Evolutionary conservation across 2,888 invertebrate species (phyloP).

Genomic region (Diarsia brunnea): DNA sequence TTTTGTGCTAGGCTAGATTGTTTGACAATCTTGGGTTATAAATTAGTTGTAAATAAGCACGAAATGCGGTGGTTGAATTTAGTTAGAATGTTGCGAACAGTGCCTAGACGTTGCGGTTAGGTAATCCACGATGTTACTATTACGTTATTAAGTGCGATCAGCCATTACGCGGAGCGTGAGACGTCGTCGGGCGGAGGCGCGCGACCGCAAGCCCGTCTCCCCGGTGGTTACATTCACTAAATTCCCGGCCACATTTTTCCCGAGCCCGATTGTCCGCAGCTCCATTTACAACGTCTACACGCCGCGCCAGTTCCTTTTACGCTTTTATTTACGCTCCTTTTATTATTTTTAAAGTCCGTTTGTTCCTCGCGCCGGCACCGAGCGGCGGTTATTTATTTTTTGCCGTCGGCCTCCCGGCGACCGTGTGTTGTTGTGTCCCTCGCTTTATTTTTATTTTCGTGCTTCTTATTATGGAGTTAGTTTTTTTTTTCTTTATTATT

Average conservation of each 20-base stretch:
- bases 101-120: conserved; percentile 74
- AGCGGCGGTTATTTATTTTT: conserved; percentile 89
- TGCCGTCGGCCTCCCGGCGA: conserved; percentile 90
- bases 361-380: conserved; percentile 90
- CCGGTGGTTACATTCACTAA: conserved; percentile 88
- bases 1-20: conserved; percentile 41
- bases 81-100: conserved; percentile 64
- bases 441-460: conserved; percentile 90
- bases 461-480: conserved; percentile 90
- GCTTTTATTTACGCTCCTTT: conserved; percentile 91
- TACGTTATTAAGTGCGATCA: conserved; percentile 86
- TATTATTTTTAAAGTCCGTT: conserved; percentile 91
- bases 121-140: conserved; percentile 78
- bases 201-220: conserved; percentile 83
- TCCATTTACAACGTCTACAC: conserved; percentile 91
- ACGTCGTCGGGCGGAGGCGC: conserved; percentile 76
- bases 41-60: conserved; percentile 62
- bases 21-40: conserved; percentile 55
- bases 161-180: conserved; percentile 77
- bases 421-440: conserved; percentile 90
- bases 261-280: conserved; percentile 89
- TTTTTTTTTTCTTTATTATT: conserved; percentile 87
- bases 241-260: conserved; percentile 89
- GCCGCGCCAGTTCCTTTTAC: conserved; percentile 90
- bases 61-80: conserved; percentile 62